These are phyloP conservation scores for Diacarnus erythraeanus DNA, from an alignment of 37 sponge, comb jelly and placozoan genomes.

Conservation along the genomic window DNA sequence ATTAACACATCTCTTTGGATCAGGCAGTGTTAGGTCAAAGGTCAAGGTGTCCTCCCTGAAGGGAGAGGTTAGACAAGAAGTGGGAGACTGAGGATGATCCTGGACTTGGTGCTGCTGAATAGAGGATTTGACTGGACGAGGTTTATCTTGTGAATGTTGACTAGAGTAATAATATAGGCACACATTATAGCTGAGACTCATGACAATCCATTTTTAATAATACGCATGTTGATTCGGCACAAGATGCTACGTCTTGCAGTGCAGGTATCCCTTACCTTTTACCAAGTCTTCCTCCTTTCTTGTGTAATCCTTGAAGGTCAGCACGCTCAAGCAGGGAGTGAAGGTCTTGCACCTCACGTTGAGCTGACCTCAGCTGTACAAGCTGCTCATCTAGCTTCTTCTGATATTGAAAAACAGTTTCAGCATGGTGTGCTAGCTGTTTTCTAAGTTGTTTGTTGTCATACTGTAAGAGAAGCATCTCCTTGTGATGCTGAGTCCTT, in stretches of 20 bases:
- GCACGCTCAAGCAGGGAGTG: conserved; percentile 11
- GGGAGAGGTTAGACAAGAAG: background rate
- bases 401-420: conserved; percentile 24
- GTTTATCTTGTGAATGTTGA: too few species aligned
- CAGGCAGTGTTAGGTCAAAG: background rate
- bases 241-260: too few species aligned
- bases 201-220: too few species aligned
- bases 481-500: conserved; percentile 12
- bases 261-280: background rate
- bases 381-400: conserved; percentile 30
- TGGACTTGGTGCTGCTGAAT: background rate
- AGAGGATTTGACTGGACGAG: too few species aligned
- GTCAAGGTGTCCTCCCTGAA: background rate
- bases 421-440: conserved; percentile 8
- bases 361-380: conserved; percentile 35
- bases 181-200: too few species aligned
- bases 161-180: too few species aligned
- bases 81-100: background rate
- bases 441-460: conserved; percentile 27
- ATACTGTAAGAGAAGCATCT: conserved; percentile 20
- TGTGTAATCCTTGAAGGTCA: background rate
- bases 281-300: background rate
- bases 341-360: conserved; percentile 31
- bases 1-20: background rate
- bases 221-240: too few species aligned